These are phyloP conservation scores for Eupithecia dodoneata DNA, from an alignment of 2,888 invertebrate species.

Conservation along the genomic window DNA sequence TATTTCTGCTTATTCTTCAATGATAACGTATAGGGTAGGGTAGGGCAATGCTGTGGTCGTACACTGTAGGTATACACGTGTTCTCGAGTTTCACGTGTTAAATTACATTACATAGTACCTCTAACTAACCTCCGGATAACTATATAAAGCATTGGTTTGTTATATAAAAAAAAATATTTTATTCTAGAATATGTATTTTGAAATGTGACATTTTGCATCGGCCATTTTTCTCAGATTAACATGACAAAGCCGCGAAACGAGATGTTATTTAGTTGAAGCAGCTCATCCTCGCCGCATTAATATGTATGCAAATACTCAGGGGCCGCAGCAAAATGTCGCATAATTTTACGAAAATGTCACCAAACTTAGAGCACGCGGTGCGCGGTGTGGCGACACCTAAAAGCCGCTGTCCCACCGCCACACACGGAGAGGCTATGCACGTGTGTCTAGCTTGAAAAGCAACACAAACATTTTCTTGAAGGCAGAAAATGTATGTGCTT, in stretches of 20 bases:
- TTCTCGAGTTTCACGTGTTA: neutral
- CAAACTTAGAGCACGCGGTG: conserved; percentile 32
- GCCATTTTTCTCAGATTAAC: conserved; percentile 45
- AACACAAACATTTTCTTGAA: too few relatives aligned
- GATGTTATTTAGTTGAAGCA: conserved; percentile 51
- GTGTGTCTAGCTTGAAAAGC: too few relatives aligned
- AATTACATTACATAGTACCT: neutral
- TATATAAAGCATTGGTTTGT: neutral
- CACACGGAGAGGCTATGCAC: too few relatives aligned
- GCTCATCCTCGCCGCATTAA: conserved; percentile 54
- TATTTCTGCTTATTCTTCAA: neutral
- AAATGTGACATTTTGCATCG: neutral
- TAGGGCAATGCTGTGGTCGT: neutral
- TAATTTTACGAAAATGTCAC: conserved; percentile 37
- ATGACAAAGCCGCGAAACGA: conserved; percentile 53
- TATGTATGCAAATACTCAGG: conserved; percentile 56
- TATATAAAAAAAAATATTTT: neutral
- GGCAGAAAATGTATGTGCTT: too few relatives aligned
- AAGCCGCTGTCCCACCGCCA: too few relatives aligned
- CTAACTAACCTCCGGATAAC: neutral
- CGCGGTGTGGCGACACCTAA: conserved; percentile 29
- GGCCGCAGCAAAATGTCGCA: conserved; percentile 38
- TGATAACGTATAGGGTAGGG: neutral
- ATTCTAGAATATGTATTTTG: conserved; percentile 2
- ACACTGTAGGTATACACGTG: neutral